Evolutionary conservation across 2,113 vertebrate genomes (phyloP), one percentile per base, ranked within the genome.

Genomic region (Hemiprocne comata): DNA sequence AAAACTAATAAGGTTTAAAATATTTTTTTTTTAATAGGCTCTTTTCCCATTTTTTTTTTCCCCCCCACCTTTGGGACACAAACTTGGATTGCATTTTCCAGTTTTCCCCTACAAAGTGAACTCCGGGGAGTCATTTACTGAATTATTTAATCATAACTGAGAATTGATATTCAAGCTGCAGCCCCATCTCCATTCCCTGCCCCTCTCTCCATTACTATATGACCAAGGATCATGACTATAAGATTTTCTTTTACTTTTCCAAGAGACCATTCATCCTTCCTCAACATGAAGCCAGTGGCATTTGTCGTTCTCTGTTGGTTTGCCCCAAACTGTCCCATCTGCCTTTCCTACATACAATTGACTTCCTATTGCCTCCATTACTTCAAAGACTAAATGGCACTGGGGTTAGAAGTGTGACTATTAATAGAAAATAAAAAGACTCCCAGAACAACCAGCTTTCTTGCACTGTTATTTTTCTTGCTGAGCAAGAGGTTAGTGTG

Each of bases 381-480:
- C 29, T 87, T 70, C 60, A 89, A 85, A 94, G 64, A 72, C 70
- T 40, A 72, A 77, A 46, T 54, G 61, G 88, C 65, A 74, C 42
- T 71, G 34, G 46, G 36, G 34, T 81, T 87, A 90, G 31, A 83
- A 82, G 11, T 31, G 34, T 23, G 26, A 26, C n/a, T 85, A 85
- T 83, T 70, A 94, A 85, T 20, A 88, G 75, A 77, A 85, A 87
- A 87, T n/a, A 58, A 82, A 87, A 95, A 74, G 14, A 20, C 79
- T 84, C 34, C 6, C 60, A 83, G 38, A 79, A 70, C 10, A 90
- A 71, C 9, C 34, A 84, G 14, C 3, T 46, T 44, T 77, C 46
- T 72, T 80, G 61, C 25, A 61, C 31, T 91, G 28, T 53, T 89
- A 12, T 87, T 93, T 88, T 91, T 78, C 23, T 93, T 86, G 36